Percentiles rank a stretch among this genome's conserved stretches.
phyloP scores from a whole-genome alignment of 2,888 invertebrate species.

The Cordilura impudica region DNA sequence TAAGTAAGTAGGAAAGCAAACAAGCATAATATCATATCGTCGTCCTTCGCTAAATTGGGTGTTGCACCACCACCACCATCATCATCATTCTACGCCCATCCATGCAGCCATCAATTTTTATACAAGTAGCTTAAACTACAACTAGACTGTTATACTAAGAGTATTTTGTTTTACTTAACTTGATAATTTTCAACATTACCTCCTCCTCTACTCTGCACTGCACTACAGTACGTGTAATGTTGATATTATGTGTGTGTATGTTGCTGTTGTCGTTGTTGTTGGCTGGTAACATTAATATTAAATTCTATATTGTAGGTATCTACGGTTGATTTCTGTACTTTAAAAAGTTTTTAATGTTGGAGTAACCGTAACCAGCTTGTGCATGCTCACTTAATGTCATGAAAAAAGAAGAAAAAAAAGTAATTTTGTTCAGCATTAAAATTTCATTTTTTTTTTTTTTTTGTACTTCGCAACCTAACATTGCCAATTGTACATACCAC shows the following conservation, averaged over 20 bases:
- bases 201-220: no score
- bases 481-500: slow-evolving; percentile 34
- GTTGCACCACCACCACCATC: slow-evolving; percentile 8
- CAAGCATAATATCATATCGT: slow-evolving; percentile 46
- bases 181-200: background rate
- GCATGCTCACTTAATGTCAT: slow-evolving; percentile 65
- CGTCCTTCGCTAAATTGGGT: slow-evolving; percentile 46
- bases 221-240: background rate
- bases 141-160: no score
- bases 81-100: background rate
- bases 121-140: slow-evolving; percentile 55
- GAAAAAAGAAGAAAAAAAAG: slow-evolving; percentile 3
- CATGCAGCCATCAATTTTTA: background rate
- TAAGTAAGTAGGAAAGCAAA: background rate
- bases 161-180: background rate
- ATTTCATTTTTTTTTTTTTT: slow-evolving; percentile 44
- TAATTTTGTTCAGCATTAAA: slow-evolving; percentile 20
- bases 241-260: no score
- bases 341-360: slow-evolving; percentile 43
- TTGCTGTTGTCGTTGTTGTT: background rate
- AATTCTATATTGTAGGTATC: slow-evolving; percentile 36
- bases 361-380: slow-evolving; percentile 51
- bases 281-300: slow-evolving; percentile 42
- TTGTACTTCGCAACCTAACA: background rate
- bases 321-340: slow-evolving; percentile 30